Evolutionary conservation across 37 sponge, comb jelly and placozoan species (phyloP).

Genomic region (Chondrosia reniformis): DNA sequence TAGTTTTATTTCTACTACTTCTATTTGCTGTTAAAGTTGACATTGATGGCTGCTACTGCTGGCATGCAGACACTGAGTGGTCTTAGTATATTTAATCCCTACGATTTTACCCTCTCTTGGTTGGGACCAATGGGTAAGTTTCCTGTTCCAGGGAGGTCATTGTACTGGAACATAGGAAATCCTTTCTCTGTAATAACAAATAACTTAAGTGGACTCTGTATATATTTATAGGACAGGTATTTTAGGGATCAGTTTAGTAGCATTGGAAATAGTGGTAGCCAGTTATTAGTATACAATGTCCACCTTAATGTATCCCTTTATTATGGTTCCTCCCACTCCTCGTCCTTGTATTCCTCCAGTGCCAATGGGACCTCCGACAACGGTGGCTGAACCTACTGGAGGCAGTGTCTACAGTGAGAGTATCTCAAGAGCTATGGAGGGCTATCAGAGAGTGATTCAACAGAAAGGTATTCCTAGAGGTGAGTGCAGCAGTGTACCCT

Average conservation of each 20-base stretch:
- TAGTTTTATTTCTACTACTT: too few relatives aligned
- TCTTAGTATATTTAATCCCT: slow-evolving; percentile 20
- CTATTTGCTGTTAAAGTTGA: too few relatives aligned
- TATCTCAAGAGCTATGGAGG: not conserved
- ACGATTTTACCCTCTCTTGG: slow-evolving; percentile 22
- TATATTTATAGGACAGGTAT: too few relatives aligned
- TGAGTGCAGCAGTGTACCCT: not conserved
- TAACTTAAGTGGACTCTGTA: too few relatives aligned
- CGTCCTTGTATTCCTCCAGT: not conserved
- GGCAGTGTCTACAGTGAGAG: slow-evolving; percentile 1
- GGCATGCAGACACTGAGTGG: slow-evolving; percentile 9
- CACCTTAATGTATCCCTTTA: too few relatives aligned
- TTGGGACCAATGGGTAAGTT: slow-evolving; percentile 13
- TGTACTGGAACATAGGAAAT: too few relatives aligned
- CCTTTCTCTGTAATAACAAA: too few relatives aligned
- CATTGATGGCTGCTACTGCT: not conserved
- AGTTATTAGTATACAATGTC: too few relatives aligned
- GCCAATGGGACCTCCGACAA: not conserved
- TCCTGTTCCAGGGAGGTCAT: not conserved
- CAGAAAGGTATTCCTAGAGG: slow-evolving; percentile 25
- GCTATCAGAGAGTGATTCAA: slow-evolving; percentile 10
- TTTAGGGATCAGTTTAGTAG: too few relatives aligned
- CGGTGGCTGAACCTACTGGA: slow-evolving; percentile 7
- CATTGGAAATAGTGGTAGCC: too few relatives aligned
- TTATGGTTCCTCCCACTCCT: not conserved